These are phyloP conservation scores for Zoanthus gigantus DNA, from an alignment of 92 coral and sea anemone genomes.

Conservation along the genomic window DNA sequence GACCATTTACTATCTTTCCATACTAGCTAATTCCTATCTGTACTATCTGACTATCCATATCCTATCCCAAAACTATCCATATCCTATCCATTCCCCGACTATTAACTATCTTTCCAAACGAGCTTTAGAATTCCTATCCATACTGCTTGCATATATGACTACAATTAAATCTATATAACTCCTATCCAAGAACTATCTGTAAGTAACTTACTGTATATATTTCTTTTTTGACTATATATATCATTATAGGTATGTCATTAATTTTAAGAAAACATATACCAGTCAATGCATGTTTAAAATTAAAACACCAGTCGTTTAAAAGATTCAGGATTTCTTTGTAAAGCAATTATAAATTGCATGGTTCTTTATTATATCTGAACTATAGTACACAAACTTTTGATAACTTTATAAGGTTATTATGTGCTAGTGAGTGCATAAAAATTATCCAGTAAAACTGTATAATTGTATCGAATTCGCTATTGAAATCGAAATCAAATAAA, in stretches of 20 bases:
- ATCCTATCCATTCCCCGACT: not conserved
- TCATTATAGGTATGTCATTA: not conserved
- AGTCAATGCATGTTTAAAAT: not conserved
- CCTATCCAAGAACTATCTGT: not conserved
- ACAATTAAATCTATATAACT: not conserved
- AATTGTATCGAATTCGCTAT: not conserved
- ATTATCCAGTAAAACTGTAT: not conserved
- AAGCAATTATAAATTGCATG: not conserved
- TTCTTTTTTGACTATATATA: not conserved
- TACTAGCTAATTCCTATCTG: not conserved
- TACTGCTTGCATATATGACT: not conserved
- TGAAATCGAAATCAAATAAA: no score
- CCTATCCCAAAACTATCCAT: not conserved
- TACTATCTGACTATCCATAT: no score
- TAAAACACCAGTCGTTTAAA: no score
- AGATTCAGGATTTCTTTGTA: not conserved
- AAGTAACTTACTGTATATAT: not conserved
- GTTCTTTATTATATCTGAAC: not conserved
- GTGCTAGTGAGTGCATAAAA: not conserved
- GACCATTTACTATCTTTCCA: not conserved
- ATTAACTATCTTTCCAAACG: not conserved
- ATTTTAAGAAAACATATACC: not conserved
- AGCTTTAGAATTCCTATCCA: not conserved
- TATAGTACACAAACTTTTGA: not conserved
- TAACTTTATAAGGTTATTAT: not conserved